These are phyloP conservation scores for Seira sanloemensis DNA, from an alignment of 2,888 invertebrate species.

Conservation along the genomic window DNA sequence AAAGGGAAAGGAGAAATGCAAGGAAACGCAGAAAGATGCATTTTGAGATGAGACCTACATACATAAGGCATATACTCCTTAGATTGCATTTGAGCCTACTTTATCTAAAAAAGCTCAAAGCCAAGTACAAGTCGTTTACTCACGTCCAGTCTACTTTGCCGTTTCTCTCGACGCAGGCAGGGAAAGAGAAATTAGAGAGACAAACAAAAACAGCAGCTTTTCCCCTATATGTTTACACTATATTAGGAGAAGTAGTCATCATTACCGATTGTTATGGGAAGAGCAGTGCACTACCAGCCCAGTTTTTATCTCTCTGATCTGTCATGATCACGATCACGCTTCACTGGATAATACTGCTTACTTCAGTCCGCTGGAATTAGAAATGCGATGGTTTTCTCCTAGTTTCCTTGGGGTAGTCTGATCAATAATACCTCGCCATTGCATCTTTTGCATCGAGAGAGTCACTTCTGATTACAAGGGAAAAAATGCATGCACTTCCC, in stretches of 20 bases:
- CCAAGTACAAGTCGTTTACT: constrained; percentile 6
- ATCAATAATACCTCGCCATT: not conserved
- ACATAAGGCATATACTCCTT: not conserved
- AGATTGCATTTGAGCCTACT: constrained; percentile 1
- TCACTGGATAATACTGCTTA: constrained; percentile 8
- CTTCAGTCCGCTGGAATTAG: not conserved
- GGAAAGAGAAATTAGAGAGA: constrained; percentile 9
- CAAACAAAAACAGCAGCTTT: constrained; percentile 4
- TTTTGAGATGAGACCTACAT: constrained; percentile 2
- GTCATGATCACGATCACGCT: constrained; percentile 14
- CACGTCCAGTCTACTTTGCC: not conserved
- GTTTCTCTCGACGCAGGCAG: not conserved
- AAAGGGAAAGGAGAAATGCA: not conserved
- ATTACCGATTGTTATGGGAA: not conserved
- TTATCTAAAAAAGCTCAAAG: not conserved
- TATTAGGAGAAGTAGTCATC: not conserved
- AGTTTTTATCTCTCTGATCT: constrained; percentile 12
- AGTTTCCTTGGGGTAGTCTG: constrained; percentile 12
- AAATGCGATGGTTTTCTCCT: constrained; percentile 15
- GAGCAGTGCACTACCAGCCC: constrained; percentile 2
- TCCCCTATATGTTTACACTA: not conserved
- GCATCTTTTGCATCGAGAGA: not conserved
- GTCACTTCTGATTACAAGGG: not conserved
- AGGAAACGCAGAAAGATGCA: not conserved
- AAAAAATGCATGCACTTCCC: not conserved